These are phyloP conservation scores for Cordylochernes scorpioides DNA, from an alignment of 2,888 invertebrate genomes.

Conservation along the genomic window DNA sequence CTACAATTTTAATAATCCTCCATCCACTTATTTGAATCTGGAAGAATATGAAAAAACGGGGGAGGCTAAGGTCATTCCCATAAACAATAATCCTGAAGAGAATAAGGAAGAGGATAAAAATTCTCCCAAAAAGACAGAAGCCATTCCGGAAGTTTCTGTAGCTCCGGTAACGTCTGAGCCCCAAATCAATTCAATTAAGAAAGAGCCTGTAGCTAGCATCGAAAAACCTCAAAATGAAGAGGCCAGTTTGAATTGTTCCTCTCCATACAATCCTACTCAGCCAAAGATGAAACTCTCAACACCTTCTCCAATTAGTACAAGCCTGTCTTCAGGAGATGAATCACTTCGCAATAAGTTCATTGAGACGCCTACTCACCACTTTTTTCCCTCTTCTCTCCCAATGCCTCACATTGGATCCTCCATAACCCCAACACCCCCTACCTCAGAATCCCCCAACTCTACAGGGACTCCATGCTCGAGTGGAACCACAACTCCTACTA, in stretches of 20 bases:
- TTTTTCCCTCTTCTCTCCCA: slow-evolving; percentile 3
- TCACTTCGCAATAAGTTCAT: background rate
- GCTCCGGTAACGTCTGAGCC: background rate
- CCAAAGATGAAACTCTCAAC: background rate
- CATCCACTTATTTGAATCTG: slow-evolving; percentile 63
- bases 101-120: background rate
- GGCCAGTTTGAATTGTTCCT: no score
- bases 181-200: background rate
- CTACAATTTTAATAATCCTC: slow-evolving; percentile 96
- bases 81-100: background rate
- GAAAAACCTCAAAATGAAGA: no score
- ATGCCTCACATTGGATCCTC: slow-evolving; percentile 6
- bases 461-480: slow-evolving; percentile 9
- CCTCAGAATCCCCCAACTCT: slow-evolving; percentile 10
- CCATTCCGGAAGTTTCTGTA: no score
- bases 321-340: background rate
- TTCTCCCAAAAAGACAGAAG: no score
- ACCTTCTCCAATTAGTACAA: background rate
- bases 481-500: slow-evolving; percentile 6
- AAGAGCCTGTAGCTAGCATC: background rate
- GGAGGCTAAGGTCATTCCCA: slow-evolving; percentile 52
- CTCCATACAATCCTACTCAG: no score
- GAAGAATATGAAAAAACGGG: slow-evolving; percentile 98
- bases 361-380: slow-evolving; percentile 4
- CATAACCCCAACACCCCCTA: slow-evolving; percentile 11